Base-by-base conservation (phyloP, 2,113 vertebrate species). In the Brachirus orientalis region DNA sequence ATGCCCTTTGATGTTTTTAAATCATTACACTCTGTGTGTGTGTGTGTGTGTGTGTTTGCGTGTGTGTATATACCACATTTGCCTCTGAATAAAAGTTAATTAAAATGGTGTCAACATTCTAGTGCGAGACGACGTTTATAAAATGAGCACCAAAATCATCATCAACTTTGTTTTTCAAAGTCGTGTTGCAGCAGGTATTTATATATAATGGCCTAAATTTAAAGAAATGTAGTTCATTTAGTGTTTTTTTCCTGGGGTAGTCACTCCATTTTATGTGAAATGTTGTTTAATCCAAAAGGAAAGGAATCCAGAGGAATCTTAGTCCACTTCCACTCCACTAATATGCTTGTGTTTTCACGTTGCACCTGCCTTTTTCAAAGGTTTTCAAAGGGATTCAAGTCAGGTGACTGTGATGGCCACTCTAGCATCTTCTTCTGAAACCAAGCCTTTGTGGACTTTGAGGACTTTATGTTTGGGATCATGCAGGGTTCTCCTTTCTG, bases 261-360 rank as follows among this genome's bases (percentile, higher is more conserved):
- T 36, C 36, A 14, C 6, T 28, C 17, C 41, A 7, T 1, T 10
- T 3, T 11, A 0, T 44, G 48, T 56, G 61, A 77, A 59, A 47
- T 69, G 44, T 58, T 65, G 59, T 62, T 78, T 59, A 43, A 43
- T 28, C 37, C 14, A 20, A 52, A 51, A 43, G n/a, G n/a, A n/a
- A n/a, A n/a, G n/a, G n/a, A n/a, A n/a, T n/a, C n/a, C n/a, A n/a
- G n/a, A n/a, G n/a, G n/a, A n/a, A n/a, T n/a, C n/a, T n/a, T n/a
- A n/a, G n/a, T n/a, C n/a, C n/a, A n/a, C n/a, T n/a, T n/a, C n/a
- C n/a, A n/a, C n/a, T n/a, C n/a, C n/a, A n/a, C n/a, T n/a, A n/a
- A n/a, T n/a, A n/a, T n/a, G n/a, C n/a, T n/a, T n/a, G n/a, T n/a
- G n/a, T n/a, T n/a, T n/a, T n/a, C n/a, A n/a, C n/a, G n/a, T n/a